Percentiles rank a stretch among this genome's conserved stretches.
phyloP scores from a whole-genome alignment of 2,113 vertebrate species.

The Anthoscopus minutus region DNA sequence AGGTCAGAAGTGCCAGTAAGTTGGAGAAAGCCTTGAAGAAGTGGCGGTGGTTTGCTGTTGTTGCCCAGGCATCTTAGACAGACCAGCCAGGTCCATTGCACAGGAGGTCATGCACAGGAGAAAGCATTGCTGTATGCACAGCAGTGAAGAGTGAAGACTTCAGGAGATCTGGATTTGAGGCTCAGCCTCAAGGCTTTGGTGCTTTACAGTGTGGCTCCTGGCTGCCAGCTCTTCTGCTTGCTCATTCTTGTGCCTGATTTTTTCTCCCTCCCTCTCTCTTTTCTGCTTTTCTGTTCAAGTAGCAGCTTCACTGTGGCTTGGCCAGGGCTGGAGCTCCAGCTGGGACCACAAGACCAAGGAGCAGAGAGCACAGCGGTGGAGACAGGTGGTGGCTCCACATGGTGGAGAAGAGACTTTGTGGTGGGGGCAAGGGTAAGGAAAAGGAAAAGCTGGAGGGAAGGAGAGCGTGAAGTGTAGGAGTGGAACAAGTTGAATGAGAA shows the following conservation, averaged over 20 bases:
- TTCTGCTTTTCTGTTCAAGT: background rate
- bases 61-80: background rate
- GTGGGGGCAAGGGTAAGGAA: background rate
- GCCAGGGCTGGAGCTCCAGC: background rate
- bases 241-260: background rate
- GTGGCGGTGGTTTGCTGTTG: background rate
- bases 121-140: background rate
- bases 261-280: background rate
- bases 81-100: background rate
- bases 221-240: background rate
- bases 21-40: background rate
- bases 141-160: background rate
- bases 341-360: background rate
- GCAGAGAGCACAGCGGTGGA: background rate
- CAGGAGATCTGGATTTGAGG: background rate
- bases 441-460: background rate
- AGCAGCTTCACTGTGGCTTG: background rate
- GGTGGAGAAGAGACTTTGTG: background rate
- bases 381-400: constrained; percentile 32
- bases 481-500: background rate
- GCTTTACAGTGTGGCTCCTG: background rate
- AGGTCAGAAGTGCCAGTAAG: background rate
- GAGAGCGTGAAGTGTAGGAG: background rate
- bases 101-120: background rate
- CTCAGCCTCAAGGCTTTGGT: background rate